Base-by-base conservation (phyloP, 2,888 invertebrate species). In the Pharmacophagus antenor region DNA sequence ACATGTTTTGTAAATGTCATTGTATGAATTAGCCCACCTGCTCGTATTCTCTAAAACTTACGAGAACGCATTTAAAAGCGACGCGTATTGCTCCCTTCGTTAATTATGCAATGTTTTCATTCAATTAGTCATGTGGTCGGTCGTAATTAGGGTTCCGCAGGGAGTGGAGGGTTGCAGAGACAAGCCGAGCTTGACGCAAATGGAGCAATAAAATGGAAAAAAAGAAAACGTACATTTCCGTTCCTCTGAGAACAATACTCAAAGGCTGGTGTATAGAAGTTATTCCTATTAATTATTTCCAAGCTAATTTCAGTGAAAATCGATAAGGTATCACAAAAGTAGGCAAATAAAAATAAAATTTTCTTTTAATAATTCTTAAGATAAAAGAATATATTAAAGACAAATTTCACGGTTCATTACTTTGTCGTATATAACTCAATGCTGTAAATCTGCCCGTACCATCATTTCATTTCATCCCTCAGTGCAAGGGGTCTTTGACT, bases 81-180 rank as follows among this genome's bases (percentile, higher is more conserved):
- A 51, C 58, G 62, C 67, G 63, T 64, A 63, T 67, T 64, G 61
- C 64, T 18, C 71, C 71, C 72, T 74, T 73, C 72, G 73, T 85
- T 83, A 83, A 85, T 85, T 83, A 86, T 84, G 76, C 81, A 84
- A 79, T 86, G 85, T 85, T 87, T 87, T 85, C 84, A 87, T 88
- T 87, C 84, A 88, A 87, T 85, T 84, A 88, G 78, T 76, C 76
- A 79, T 77, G 79, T 79, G 79, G 76, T 76, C 76, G 79, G 77
- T 80, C 80, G 80, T 88, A 86, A 86, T 88, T 85, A 85, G 73
- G 73, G 71, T 65, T 69, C 73, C 75, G 71, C 74, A 74, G 78
- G 76, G 74, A 75, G 67, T 69, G 69, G 70, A 67, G 71, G 78
- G 72, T 70, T 70, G 71, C 73, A 74, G 73, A 76, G 67, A 72